These are phyloP conservation scores for Linnaemya vulpina DNA, from an alignment of 2,888 invertebrate genomes.

Conservation along the genomic window DNA sequence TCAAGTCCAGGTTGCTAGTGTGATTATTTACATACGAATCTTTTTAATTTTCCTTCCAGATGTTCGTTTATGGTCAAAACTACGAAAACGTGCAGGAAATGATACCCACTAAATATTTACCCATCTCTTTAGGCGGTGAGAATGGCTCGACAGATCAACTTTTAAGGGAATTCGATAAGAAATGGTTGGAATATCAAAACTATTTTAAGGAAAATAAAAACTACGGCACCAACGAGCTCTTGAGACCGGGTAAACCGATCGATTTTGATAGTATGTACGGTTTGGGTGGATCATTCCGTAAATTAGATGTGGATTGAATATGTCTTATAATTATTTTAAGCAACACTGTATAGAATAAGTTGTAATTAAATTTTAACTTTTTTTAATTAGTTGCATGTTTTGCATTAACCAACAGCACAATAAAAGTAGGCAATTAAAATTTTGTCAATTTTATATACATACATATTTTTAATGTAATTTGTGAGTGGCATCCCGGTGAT, in stretches of 20 bases:
- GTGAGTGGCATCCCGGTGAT: neutral
- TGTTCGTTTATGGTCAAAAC: slow-evolving; percentile 85
- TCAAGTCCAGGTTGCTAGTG: too few species aligned
- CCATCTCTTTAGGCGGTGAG: slow-evolving; percentile 86
- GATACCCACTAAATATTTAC: slow-evolving; percentile 85
- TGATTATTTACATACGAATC: neutral
- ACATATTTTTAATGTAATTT: neutral
- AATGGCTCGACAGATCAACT: slow-evolving; percentile 77
- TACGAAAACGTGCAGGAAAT: slow-evolving; percentile 81
- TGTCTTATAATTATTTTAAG: neutral
- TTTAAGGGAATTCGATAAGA: slow-evolving; percentile 74
- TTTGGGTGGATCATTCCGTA: slow-evolving; percentile 76
- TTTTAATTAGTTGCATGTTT: neutral
- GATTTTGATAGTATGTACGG: slow-evolving; percentile 77
- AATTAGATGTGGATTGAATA: slow-evolving; percentile 77
- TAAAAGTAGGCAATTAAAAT: neutral
- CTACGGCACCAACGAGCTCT: slow-evolving; percentile 76
- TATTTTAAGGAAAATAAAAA: slow-evolving; percentile 78
- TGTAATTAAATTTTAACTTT: neutral
- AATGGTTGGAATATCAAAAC: slow-evolving; percentile 72
- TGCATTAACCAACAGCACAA: neutral
- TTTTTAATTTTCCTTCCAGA: slow-evolving; percentile 76
- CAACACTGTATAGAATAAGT: neutral
- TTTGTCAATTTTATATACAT: neutral
- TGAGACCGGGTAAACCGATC: slow-evolving; percentile 75